phyloP scores from a whole-genome alignment of 2,113 vertebrate genomes.

The Labeo catla region DNA sequence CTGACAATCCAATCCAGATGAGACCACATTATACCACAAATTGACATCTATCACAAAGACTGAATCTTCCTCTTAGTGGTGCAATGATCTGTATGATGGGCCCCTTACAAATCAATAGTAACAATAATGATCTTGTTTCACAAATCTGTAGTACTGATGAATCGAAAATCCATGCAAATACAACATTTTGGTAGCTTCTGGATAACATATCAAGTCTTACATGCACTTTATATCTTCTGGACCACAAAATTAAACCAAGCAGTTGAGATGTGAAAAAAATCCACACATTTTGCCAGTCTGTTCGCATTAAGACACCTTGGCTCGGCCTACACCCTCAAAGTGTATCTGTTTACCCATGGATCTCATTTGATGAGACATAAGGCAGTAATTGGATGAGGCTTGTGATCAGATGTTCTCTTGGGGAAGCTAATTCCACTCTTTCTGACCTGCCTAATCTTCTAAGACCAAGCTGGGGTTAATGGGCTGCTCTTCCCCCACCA shows the following conservation, averaged over 20 bases:
- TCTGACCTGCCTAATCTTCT: slow-evolving; percentile 69
- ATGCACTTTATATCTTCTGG: background rate
- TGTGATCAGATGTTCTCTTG: slow-evolving; percentile 71
- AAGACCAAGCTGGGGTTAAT: slow-evolving; percentile 63
- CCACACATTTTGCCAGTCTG: background rate
- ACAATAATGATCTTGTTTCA: slow-evolving; percentile 12
- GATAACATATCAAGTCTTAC: background rate
- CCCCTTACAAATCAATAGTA: slow-evolving; percentile 25
- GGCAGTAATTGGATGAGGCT: slow-evolving; percentile 71
- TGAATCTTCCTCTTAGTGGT: slow-evolving; percentile 15
- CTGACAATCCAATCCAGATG: slow-evolving; percentile 45
- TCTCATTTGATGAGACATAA: slow-evolving; percentile 68
- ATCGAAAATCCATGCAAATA: slow-evolving; percentile 8
- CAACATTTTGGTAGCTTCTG: background rate
- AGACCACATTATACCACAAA: slow-evolving; percentile 33
- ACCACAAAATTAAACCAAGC: background rate
- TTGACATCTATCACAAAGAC: slow-evolving; percentile 24
- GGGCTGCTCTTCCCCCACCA: slow-evolving; percentile 47
- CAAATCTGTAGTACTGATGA: background rate
- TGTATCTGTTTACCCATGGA: slow-evolving; percentile 60
- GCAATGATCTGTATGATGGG: slow-evolving; percentile 34
- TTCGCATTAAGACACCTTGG: slow-evolving; percentile 42
- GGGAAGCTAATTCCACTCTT: slow-evolving; percentile 73
- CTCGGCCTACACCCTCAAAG: slow-evolving; percentile 30
- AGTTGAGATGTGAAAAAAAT: slow-evolving; percentile 30